Base-by-base conservation (phyloP, 1,140 invertebrate genomes). In the Brachionus asplanchnoidis region DNA sequence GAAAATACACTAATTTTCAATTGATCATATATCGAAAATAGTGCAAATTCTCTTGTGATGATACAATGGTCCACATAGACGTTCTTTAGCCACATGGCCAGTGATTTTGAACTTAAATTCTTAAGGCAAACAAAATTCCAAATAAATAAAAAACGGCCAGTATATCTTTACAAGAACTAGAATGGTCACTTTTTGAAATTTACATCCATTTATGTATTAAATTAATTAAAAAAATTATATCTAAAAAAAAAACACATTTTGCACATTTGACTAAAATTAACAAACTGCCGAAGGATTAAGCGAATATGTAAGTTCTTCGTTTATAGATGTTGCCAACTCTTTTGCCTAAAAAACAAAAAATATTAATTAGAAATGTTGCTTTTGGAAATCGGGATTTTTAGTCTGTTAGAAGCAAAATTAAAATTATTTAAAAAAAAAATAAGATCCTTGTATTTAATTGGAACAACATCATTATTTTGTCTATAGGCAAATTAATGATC, bases 191-290 rank as follows among this genome's bases (percentile, higher is more conserved):
- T 68, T 32, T 28, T n/a, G 23, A 36, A 68, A 68, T 73, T 42
- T 73, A 73, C 68, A 73, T 17, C 68, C 36, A 73, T 73, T 73
- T 73, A 68, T 68, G 20, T 68, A 68, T 68, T 32, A 8, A 60
- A 73, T 73, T 40, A 4, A 44, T 73, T 73, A 3, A 73, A 73
- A 73, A 73, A 73, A 28, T 44, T 14, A 14, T 28, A 44, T 77
- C 32, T 50, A 77, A 77, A 50, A 50, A n/a, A 77, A 75, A 42
- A 6, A 50, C 46, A 26, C 44, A 46, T 12, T 23, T 46, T 77
- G 73, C 73, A 77, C 73, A 77, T 46, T 60, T 46, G 77, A 80
- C 77, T 56, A 56, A 80, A 65, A 65, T 82, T 44, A 82, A 68
- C 79, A 82, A 82, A 68, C 53, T 26, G 79, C 79, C 36, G 79